These are phyloP conservation scores for Melinaea marsaeus DNA, from an alignment of 2,888 invertebrate genomes.

Conservation along the genomic window DNA sequence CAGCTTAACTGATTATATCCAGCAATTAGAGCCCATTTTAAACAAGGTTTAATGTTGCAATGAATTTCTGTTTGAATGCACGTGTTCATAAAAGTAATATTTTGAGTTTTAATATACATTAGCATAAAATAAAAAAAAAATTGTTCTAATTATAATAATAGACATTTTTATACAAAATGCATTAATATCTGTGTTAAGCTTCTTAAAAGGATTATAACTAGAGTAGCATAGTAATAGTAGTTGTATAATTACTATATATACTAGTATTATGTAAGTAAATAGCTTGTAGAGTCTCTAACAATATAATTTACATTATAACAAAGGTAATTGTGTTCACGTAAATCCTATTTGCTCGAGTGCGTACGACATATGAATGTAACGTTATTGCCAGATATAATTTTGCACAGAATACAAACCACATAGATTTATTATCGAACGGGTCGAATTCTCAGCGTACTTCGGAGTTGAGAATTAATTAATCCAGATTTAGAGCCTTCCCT, in stretches of 20 bases:
- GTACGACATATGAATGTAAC: constrained; percentile 29
- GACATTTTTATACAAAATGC: too few relatives aligned
- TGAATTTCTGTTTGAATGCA: not conserved
- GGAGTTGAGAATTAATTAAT: constrained; percentile 61
- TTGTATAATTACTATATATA: too few relatives aligned
- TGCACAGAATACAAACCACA: constrained; percentile 38
- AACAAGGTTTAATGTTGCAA: not conserved
- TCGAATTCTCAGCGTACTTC: constrained; percentile 49
- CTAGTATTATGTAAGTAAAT: not conserved
- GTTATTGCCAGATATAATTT: constrained; percentile 41
- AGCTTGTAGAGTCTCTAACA: constrained; percentile 13
- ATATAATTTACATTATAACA: constrained; percentile 25
- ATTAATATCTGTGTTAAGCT: too few relatives aligned
- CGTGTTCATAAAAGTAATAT: not conserved
- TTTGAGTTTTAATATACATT: not conserved
- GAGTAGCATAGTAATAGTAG: too few relatives aligned
- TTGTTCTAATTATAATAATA: too few relatives aligned
- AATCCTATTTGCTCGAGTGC: constrained; percentile 34
- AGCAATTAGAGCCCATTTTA: not conserved
- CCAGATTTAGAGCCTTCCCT: constrained; percentile 51
- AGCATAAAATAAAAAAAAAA: too few relatives aligned
- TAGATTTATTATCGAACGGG: constrained; percentile 47
- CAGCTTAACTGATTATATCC: not conserved
- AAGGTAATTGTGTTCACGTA: constrained; percentile 31
- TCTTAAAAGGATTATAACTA: too few relatives aligned